Conservation (phyloP, 2,797 vertebrate genomes). For the Cyclopterus lumpus region DNA sequence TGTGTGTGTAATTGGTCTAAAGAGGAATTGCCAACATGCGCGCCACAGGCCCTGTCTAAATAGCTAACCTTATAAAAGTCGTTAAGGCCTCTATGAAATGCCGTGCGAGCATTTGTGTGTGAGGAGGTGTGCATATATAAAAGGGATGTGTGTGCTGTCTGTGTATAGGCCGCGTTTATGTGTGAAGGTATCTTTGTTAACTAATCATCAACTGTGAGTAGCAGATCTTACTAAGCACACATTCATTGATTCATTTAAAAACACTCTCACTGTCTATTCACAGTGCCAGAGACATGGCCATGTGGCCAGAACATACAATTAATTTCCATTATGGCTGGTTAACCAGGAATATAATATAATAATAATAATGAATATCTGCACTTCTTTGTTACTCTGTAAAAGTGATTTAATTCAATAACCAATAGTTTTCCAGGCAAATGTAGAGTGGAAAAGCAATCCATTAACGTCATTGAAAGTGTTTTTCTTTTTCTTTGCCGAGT, state of each 20-base stretch:
- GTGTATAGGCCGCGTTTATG: background rate
- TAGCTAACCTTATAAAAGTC: constrained; percentile 65
- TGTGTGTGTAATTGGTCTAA: constrained; percentile 69
- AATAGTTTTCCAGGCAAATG: constrained; percentile 7
- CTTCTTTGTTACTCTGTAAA: constrained; percentile 13
- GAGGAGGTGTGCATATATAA: background rate
- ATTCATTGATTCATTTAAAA: constrained; percentile 11
- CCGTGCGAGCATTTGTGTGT: constrained; percentile 10
- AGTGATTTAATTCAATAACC: constrained; percentile 11
- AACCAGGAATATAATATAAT: background rate
- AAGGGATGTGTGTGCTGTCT: background rate
- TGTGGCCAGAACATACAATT: background rate
- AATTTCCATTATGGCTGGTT: background rate
- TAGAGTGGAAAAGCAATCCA: background rate
- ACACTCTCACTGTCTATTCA: constrained; percentile 1
- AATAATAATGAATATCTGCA: background rate
- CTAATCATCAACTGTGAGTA: constrained; percentile 6
- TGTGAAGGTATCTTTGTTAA: background rate
- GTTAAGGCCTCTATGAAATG: constrained; percentile 57
- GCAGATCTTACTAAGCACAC: background rate
- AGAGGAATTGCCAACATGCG: constrained; percentile 55
- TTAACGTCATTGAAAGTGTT: background rate
- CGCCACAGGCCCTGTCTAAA: constrained; percentile 52
- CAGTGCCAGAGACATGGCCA: background rate
- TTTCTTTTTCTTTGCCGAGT: background rate